These are phyloP conservation scores for Halcyon senegalensis DNA, from an alignment of 2,113 vertebrate genomes.

Conservation along the genomic window DNA sequence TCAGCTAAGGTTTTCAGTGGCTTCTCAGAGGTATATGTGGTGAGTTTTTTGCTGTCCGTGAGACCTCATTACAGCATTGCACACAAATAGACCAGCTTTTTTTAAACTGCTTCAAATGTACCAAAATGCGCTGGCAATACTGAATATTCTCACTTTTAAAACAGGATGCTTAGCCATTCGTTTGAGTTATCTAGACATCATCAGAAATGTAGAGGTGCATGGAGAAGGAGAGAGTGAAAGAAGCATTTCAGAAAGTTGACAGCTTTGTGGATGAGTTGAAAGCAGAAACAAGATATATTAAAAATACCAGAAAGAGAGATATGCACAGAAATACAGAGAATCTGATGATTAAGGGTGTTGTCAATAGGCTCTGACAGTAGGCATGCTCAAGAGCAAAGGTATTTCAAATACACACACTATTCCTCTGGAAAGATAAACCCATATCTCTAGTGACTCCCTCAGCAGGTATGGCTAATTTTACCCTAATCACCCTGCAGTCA, in stretches of 20 bases:
- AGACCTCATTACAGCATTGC: conserved; percentile 22
- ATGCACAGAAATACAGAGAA: conserved; percentile 48
- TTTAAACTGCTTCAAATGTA: conserved; percentile 17
- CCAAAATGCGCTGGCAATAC: not conserved
- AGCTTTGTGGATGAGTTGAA: conserved; percentile 65
- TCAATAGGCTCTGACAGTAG: conserved; percentile 73
- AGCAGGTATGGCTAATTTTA: conserved; percentile 66
- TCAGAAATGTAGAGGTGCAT: conserved; percentile 44
- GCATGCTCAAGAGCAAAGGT: conserved; percentile 50
- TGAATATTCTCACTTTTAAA: conserved; percentile 30
- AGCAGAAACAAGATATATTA: conserved; percentile 59
- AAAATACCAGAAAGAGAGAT: conserved; percentile 52
- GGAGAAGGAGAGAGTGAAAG: not conserved
- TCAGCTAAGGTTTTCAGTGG: not conserved
- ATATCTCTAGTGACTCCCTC: conserved; percentile 46
- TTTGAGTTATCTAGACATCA: conserved; percentile 50
- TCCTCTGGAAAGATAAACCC: conserved; percentile 59
- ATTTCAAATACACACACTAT: conserved; percentile 60
- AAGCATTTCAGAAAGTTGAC: conserved; percentile 65
- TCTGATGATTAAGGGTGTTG: conserved; percentile 73
- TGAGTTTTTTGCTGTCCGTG: not conserved
- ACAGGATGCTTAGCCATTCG: conserved; percentile 6
- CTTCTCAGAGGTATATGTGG: not conserved
- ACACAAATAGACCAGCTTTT: not conserved
- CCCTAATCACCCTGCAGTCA: not conserved